A percentile compares a stretch with the other conserved stretches of the same genome.
Evolutionary conservation across 2,888 invertebrate genomes (phyloP).

Genomic region (Acronicta alni): DNA sequence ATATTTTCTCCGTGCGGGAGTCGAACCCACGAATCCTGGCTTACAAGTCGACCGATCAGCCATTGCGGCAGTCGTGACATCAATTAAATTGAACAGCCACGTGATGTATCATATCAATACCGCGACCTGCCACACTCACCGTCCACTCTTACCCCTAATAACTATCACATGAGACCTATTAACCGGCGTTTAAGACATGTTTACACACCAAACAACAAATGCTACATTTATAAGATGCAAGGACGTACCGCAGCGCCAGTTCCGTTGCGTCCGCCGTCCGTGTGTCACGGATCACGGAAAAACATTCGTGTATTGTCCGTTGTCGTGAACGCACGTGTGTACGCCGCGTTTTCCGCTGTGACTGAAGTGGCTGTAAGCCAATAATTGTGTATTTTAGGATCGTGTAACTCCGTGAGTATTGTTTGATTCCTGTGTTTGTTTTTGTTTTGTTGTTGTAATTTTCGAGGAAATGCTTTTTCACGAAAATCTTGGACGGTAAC

Average conservation of each 20-base stretch:
- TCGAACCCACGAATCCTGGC: too few relatives aligned
- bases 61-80: too few relatives aligned
- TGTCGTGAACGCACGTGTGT: conserved; percentile 24
- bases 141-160: conserved; percentile 8
- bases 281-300: conserved; percentile 2
- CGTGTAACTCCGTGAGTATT: conserved; percentile 41
- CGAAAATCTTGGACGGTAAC: too few relatives aligned
- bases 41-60: too few relatives aligned
- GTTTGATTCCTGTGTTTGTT: conserved; percentile 36
- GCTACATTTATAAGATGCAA: conserved; percentile 39
- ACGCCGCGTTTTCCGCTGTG: not conserved
- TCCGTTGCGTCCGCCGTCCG: conserved; percentile 12
- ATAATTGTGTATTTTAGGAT: conserved; percentile 49
- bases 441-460: conserved; percentile 15
- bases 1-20: too few relatives aligned
- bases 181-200: conserved; percentile 28
- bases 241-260: conserved; percentile 13
- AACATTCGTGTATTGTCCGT: conserved; percentile 11
- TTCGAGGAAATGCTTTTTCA: not conserved
- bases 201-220: conserved; percentile 45
- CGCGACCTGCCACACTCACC: not conserved
- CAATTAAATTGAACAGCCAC: too few relatives aligned
- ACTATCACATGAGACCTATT: conserved; percentile 43
- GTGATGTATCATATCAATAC: too few relatives aligned
- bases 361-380: conserved; percentile 48